Conservation (phyloP, 2,888 invertebrate species). For the Lithophane ornitopus region DNA sequence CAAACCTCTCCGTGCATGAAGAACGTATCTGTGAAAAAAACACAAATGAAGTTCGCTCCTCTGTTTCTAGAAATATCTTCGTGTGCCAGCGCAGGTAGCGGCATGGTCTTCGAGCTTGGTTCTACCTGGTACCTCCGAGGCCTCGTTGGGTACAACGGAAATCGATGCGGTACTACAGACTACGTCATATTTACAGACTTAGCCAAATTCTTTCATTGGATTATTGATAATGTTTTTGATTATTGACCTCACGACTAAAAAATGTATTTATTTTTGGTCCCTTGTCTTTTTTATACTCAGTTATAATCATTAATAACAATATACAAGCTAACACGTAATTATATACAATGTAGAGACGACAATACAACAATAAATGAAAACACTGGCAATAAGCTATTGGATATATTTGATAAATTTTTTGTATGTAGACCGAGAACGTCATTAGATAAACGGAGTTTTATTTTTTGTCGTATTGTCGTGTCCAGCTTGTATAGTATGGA, state of each 20-base stretch:
- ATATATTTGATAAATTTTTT: too few relatives aligned
- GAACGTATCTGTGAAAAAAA: background rate
- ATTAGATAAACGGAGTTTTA: too few relatives aligned
- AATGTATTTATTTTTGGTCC: background rate
- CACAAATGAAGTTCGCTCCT: background rate
- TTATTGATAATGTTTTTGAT: conserved; percentile 13
- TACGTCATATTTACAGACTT: conserved; percentile 29
- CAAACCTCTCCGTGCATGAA: background rate
- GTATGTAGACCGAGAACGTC: too few relatives aligned
- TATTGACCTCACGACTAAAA: background rate
- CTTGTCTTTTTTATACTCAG: too few relatives aligned
- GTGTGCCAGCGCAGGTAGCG: conserved; percentile 17
- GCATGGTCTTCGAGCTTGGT: conserved; percentile 29
- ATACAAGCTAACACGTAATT: too few relatives aligned
- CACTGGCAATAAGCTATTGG: too few relatives aligned
- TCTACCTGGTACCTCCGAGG: conserved; percentile 28
- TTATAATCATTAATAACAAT: too few relatives aligned
- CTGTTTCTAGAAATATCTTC: conserved; percentile 10
- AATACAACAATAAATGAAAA: too few relatives aligned
- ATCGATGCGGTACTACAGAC: conserved; percentile 5
- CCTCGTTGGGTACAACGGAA: conserved; percentile 1
- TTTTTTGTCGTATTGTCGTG: too few relatives aligned
- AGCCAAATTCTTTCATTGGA: conserved; percentile 29
- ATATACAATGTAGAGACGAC: too few relatives aligned
- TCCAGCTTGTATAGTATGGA: too few relatives aligned